Conservation (phyloP, 2,797 vertebrate genomes). For the Synaphobranchus kaupii region DNA sequence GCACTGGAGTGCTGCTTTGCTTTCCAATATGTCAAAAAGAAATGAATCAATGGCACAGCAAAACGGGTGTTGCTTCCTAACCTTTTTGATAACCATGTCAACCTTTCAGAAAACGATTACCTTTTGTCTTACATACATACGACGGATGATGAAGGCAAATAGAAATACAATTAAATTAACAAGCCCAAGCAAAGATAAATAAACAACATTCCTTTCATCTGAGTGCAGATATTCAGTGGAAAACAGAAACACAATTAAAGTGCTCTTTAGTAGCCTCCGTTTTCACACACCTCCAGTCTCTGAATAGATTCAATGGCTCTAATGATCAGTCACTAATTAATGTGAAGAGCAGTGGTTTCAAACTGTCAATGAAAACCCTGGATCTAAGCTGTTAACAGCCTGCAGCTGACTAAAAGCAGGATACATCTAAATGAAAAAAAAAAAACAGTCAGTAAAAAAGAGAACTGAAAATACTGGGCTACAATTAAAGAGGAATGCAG, state of each 20-base stretch:
- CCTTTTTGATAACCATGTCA: too few relatives aligned
- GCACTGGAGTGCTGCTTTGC: too few relatives aligned
- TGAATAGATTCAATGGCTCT: conserved; percentile 68
- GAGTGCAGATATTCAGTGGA: not conserved
- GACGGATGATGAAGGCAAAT: not conserved
- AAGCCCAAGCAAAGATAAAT: not conserved
- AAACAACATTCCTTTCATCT: not conserved
- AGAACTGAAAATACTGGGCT: not conserved
- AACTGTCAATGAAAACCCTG: conserved; percentile 65
- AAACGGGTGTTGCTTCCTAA: too few relatives aligned
- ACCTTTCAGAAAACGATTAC: too few relatives aligned
- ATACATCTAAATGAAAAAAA: not conserved
- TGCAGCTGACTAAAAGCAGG: conserved; percentile 11
- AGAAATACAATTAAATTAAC: not conserved
- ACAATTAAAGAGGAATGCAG: not conserved
- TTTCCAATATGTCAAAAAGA: too few relatives aligned
- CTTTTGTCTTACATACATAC: too few relatives aligned
- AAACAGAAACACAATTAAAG: not conserved
- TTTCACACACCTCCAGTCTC: not conserved
- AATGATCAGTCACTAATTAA: conserved; percentile 74
- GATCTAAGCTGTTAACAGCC: conserved; percentile 42
- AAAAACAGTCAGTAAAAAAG: too few relatives aligned
- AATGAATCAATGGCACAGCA: too few relatives aligned
- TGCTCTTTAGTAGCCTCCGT: not conserved
- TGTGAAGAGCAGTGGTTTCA: conserved; percentile 33